Conservation (phyloP, 2,113 vertebrate genomes). For the Andinoacara biseriatus region DNA sequence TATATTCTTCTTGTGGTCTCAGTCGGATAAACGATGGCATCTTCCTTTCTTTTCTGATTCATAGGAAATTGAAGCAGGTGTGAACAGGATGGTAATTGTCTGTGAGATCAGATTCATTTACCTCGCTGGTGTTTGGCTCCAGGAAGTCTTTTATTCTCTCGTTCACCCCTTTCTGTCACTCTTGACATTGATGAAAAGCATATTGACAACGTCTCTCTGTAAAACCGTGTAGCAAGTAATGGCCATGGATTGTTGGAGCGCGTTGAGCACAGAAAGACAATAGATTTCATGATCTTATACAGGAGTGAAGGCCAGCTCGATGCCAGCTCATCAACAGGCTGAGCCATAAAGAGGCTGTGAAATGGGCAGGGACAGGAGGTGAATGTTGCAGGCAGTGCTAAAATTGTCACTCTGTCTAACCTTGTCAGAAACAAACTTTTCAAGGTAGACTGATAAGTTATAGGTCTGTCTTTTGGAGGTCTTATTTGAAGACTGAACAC, state of each 20-base stretch:
- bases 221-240: slow-evolving; percentile 51
- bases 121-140: slow-evolving; percentile 11
- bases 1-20: not conserved
- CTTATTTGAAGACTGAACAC: slow-evolving; percentile 1
- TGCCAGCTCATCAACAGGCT: slow-evolving; percentile 30
- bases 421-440: slow-evolving; percentile 7
- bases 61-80: slow-evolving; percentile 22
- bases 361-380: not conserved
- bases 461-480: not conserved
- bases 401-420: slow-evolving; percentile 2
- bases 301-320: slow-evolving; percentile 47
- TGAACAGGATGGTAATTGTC: slow-evolving; percentile 30
- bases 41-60: not conserved
- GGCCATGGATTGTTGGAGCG: slow-evolving; percentile 34
- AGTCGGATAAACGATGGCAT: not conserved
- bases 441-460: not conserved
- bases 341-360: slow-evolving; percentile 25
- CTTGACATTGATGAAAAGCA: slow-evolving; percentile 51
- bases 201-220: slow-evolving; percentile 54
- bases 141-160: slow-evolving; percentile 21
- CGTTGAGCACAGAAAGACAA: slow-evolving; percentile 37
- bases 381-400: not conserved
- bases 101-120: slow-evolving; percentile 29
- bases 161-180: slow-evolving; percentile 10
- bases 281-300: slow-evolving; percentile 49